phyloP scores from a whole-genome alignment of 2,888 invertebrate genomes.

The Spisula subtruncata region DNA sequence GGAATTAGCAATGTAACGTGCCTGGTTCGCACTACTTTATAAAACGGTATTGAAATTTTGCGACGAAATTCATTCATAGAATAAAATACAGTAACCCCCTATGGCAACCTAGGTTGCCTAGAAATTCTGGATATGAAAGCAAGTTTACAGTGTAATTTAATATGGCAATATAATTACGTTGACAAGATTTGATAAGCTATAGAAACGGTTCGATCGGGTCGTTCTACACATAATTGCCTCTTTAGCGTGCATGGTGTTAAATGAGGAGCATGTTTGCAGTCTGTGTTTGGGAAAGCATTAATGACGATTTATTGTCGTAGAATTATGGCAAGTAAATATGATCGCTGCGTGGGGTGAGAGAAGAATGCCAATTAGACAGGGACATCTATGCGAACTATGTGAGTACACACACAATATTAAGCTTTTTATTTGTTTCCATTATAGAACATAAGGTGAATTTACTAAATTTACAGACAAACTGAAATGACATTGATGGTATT shows the following conservation, averaged over 20 bases:
- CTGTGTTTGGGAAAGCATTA: constrained; percentile 8
- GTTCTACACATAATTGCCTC: not conserved
- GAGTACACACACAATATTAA: not conserved
- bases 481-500: not conserved
- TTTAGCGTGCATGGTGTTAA: constrained; percentile 4
- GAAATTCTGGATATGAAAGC: not conserved
- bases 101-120: not conserved
- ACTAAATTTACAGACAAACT: not conserved
- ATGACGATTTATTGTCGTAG: constrained; percentile 19
- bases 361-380: constrained; percentile 8
- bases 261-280: not conserved
- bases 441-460: not conserved
- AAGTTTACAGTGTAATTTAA: constrained; percentile 18
- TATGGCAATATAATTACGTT: not conserved
- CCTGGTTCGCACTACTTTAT: not conserved
- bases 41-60: not conserved
- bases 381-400: constrained; percentile 18
- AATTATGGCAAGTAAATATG: constrained; percentile 5
- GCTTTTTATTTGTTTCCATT: constrained; percentile 2
- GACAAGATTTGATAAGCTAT: constrained; percentile 3
- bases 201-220: not conserved
- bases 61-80: not conserved
- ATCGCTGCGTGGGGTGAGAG: constrained; percentile 1
- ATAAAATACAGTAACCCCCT: not conserved
- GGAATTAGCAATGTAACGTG: not conserved